Percentiles rank a stretch among this genome's conserved stretches.
These are phyloP conservation scores for Acromyrmex heyeri DNA, from an alignment of 1,140 invertebrate species.

Conservation along the genomic window DNA sequence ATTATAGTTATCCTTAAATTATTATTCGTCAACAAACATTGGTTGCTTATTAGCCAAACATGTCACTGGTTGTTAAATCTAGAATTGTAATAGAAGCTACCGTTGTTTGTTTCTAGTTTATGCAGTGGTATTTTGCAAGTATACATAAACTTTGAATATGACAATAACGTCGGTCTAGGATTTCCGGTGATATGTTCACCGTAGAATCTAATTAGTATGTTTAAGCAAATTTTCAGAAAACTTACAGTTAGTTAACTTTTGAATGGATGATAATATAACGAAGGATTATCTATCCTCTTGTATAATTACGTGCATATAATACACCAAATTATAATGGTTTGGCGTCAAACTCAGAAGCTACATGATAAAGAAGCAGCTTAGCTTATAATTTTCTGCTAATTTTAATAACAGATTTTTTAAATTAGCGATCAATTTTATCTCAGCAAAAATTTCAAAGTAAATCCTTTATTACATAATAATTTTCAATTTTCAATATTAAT, in stretches of 20 bases:
- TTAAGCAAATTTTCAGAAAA: slow-evolving; percentile 12
- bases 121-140: neutral
- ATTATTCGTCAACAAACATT: neutral
- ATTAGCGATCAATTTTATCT: neutral
- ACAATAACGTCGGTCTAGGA: neutral
- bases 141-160: neutral
- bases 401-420: slow-evolving; percentile 7
- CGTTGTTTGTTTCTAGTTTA: slow-evolving; percentile 5
- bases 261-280: neutral
- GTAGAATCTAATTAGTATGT: neutral
- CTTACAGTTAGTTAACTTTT: neutral
- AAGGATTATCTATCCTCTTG: neutral
- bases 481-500: neutral
- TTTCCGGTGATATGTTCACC: neutral
- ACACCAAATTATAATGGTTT: neutral
- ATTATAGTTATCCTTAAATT: slow-evolving; percentile 4
- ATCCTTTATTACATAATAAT: neutral
- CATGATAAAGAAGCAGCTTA: neutral
- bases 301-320: neutral
- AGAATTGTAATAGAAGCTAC: neutral
- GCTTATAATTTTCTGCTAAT: neutral
- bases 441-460: neutral
- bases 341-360: neutral
- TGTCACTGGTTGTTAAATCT: neutral
- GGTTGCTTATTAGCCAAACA: slow-evolving; percentile 4